Conservation (phyloP, 2,797 vertebrate species). For the Limosa lapponica region DNA sequence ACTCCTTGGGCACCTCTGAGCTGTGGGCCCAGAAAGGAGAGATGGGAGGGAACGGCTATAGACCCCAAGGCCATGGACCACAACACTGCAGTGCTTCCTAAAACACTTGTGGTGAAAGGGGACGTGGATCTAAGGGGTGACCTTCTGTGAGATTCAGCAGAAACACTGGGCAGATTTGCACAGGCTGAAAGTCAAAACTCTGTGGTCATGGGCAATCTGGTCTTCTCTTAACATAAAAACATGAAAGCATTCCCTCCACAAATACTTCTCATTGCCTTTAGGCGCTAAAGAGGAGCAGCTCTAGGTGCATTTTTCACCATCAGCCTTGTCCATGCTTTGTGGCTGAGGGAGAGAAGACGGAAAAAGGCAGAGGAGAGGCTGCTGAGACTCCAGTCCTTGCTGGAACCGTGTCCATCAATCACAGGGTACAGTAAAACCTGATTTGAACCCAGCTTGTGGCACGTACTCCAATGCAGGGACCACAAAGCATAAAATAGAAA, state of each 20-base stretch:
- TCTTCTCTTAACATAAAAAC: background rate
- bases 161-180: background rate
- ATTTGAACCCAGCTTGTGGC: background rate
- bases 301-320: background rate
- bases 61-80: fast-evolving
- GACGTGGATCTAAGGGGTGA: background rate
- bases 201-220: background rate
- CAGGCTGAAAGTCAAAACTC: background rate
- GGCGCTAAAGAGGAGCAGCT: background rate
- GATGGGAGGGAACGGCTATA: background rate
- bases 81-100: background rate
- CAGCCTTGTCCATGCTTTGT: background rate
- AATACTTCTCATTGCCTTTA: background rate
- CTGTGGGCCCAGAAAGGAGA: background rate
- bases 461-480: background rate
- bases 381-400: background rate
- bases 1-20: background rate
- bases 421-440: background rate
- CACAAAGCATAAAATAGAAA: slow-evolving; percentile 40
- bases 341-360: background rate
- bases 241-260: background rate
- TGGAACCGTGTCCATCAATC: background rate
- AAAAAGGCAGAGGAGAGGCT: background rate
- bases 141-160: background rate
- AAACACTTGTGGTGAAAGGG: background rate